phyloP scores from a whole-genome alignment of 2,888 invertebrate genomes.

The Cephus sareptanus region DNA sequence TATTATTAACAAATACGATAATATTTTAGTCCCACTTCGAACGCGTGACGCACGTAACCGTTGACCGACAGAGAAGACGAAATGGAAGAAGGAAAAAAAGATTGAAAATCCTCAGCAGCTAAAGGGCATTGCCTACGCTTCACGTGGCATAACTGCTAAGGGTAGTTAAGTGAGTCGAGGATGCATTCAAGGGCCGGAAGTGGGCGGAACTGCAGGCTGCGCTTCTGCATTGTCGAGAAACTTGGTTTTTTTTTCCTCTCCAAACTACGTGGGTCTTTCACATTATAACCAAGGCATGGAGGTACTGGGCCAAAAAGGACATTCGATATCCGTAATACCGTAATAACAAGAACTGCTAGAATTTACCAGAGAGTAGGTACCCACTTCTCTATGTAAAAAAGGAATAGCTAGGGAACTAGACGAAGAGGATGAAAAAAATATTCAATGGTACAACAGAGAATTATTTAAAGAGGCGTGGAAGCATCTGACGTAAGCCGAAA shows the following conservation, averaged over 20 bases:
- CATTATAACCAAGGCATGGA: conserved; percentile 37
- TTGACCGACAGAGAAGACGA: conserved; percentile 9
- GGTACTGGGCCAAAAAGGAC: conserved; percentile 56
- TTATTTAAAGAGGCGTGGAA: conserved; percentile 16
- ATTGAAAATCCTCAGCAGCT: conserved; percentile 39
- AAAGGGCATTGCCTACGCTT: conserved; percentile 56
- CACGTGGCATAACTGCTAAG: conserved; percentile 59
- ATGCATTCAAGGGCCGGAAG: conserved; percentile 64
- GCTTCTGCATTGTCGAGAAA: conserved; percentile 56
- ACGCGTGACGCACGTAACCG: neutral
- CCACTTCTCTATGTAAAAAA: conserved; percentile 9
- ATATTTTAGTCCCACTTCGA: neutral
- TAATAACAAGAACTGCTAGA: conserved; percentile 52
- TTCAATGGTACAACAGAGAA: conserved; percentile 26
- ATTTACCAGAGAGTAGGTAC: neutral
- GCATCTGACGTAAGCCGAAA: conserved; percentile 42
- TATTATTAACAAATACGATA: neutral
- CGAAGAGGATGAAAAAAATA: conserved; percentile 29
- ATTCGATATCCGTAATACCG: conserved; percentile 65
- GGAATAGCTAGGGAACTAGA: conserved; percentile 5
- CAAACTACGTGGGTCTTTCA: conserved; percentile 35
- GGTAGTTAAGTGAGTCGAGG: conserved; percentile 61
- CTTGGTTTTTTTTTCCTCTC: conserved; percentile 45
- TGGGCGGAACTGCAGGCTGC: conserved; percentile 64
- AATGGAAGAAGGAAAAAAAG: conserved; percentile 24